Evolutionary conservation across 2,797 vertebrate genomes (phyloP).

Genomic region (Periophthalmus magnuspinnatus): DNA sequence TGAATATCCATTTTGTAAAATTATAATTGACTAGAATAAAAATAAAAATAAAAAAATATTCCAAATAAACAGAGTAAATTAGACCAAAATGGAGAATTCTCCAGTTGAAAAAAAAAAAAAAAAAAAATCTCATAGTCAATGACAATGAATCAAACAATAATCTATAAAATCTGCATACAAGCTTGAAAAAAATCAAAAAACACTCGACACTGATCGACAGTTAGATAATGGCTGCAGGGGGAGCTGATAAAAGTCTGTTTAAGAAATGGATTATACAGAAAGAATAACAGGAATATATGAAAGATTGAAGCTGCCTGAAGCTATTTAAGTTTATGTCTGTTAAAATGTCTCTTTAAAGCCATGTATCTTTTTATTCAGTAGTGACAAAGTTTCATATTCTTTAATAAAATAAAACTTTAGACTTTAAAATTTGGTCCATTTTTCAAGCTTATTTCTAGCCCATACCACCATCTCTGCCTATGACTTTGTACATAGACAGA

Average conservation of each 20-base stretch:
- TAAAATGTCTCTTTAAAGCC: not conserved
- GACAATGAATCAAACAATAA: too few relatives aligned
- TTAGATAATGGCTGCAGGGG: not conserved
- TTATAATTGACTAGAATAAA: not conserved
- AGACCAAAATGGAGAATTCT: not conserved
- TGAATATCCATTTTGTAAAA: not conserved
- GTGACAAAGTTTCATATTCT: not conserved
- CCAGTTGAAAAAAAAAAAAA: not conserved
- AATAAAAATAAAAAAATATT: not conserved
- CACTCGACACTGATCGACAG: too few relatives aligned
- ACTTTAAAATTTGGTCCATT: not conserved
- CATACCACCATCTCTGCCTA: slow-evolving; percentile 11
- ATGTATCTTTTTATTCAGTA: not conserved
- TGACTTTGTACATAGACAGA: slow-evolving; percentile 59
- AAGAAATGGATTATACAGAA: not conserved
- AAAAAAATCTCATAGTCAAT: too few relatives aligned
- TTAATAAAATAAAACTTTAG: not conserved
- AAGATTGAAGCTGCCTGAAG: not conserved
- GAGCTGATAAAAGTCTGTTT: not conserved
- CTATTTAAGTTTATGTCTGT: not conserved
- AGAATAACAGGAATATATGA: not conserved
- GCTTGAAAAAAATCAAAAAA: too few relatives aligned
- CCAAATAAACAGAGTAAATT: not conserved
- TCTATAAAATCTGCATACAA: too few relatives aligned
- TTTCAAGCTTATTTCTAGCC: not conserved